Conservation (phyloP, 2,888 invertebrate species). For the Drosophila cyrtoloma region DNA sequence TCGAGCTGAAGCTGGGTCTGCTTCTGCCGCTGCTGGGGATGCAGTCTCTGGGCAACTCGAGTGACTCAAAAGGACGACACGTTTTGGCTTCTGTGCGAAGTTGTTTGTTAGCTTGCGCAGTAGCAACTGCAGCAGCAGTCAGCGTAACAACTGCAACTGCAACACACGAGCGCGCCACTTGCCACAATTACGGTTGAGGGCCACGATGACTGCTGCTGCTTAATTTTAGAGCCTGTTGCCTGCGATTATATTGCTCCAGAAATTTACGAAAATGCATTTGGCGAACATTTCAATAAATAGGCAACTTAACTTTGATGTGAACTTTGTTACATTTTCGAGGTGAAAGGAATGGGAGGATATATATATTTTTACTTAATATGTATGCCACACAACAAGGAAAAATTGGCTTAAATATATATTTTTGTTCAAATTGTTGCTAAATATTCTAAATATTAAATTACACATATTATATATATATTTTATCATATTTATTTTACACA, state of each 20-base stretch:
- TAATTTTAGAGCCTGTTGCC: constrained; percentile 71
- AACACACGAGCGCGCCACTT: constrained; percentile 62
- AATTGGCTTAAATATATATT: not conserved
- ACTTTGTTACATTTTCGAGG: not conserved
- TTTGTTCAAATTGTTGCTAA: not conserved
- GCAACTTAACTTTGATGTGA: constrained; percentile 3
- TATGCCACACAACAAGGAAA: not conserved
- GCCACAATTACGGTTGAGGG: constrained; percentile 71
- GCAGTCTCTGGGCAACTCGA: constrained; percentile 48
- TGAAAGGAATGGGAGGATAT: not conserved
- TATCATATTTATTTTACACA: no score
- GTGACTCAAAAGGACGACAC: constrained; percentile 81
- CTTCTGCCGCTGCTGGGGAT: constrained; percentile 11
- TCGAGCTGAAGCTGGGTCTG: constrained; percentile 14
- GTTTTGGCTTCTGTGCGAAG: constrained; percentile 78
- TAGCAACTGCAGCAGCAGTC: constrained; percentile 44
- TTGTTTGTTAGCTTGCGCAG: constrained; percentile 61
- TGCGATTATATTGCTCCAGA: constrained; percentile 83
- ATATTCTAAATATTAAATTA: not conserved
- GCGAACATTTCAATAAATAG: not conserved
- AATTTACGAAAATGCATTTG: constrained; percentile 74
- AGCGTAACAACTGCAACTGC: constrained; percentile 31
- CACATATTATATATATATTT: no score
- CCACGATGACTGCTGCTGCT: constrained; percentile 57
- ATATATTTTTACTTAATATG: not conserved